These are phyloP conservation scores for Dromas ardeola DNA, from an alignment of 2,113 vertebrate species.

Conservation along the genomic window DNA sequence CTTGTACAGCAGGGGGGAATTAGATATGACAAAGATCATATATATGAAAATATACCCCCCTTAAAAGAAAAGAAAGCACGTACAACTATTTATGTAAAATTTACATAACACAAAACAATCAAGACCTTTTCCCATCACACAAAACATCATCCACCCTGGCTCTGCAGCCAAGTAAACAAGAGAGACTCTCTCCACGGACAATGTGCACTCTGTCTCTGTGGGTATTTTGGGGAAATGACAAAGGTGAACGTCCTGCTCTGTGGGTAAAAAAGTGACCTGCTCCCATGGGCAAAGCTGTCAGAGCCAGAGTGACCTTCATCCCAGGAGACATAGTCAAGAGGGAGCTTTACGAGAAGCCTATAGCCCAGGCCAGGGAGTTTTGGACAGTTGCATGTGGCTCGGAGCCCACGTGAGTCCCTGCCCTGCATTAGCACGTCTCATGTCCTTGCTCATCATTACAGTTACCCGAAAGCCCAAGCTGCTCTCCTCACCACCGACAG, in stretches of 20 bases:
- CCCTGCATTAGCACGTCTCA: not conserved
- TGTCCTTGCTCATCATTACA: not conserved
- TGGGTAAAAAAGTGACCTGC: not conserved
- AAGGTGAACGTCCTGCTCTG: not conserved
- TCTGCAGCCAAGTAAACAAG: not conserved
- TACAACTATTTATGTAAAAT: not conserved
- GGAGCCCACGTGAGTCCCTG: not conserved
- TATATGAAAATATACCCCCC: not conserved
- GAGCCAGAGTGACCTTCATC: not conserved
- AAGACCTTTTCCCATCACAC: not conserved
- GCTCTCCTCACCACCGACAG: not conserved
- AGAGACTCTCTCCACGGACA: not conserved
- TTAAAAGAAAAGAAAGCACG: not conserved
- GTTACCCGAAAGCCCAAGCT: not conserved
- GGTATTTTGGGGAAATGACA: not conserved
- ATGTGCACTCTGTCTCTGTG: not conserved
- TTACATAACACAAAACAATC: not conserved
- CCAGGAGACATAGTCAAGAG: not conserved
- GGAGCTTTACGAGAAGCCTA: not conserved
- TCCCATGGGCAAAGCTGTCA: not conserved
- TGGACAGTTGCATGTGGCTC: not conserved
- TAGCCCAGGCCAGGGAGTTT: not conserved
- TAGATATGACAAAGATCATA: not conserved
- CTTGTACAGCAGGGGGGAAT: not conserved
- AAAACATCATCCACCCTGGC: not conserved